A percentile compares a stretch with the other conserved stretches of the same genome.
Evolutionary conservation across 35 echinoderm and acorn worm genomes (phyloP).

Genomic region (Lytechinus pictus): DNA sequence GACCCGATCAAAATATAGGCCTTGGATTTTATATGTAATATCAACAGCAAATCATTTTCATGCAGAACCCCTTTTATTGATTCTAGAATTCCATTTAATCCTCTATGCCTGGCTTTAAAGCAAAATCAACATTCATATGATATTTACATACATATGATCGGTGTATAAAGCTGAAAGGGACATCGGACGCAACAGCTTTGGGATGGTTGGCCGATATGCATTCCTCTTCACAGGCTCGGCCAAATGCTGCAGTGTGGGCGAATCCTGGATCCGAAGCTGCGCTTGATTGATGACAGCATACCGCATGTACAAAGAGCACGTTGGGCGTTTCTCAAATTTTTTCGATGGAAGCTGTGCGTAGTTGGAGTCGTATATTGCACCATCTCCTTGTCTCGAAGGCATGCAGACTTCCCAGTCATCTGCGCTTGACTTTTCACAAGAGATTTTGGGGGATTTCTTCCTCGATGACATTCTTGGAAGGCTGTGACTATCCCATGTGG

Average conservation of each 20-base stretch:
- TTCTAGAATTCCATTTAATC: too few relatives aligned
- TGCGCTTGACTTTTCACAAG: background rate
- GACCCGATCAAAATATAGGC: too few relatives aligned
- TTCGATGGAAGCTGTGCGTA: background rate
- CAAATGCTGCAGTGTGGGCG: background rate
- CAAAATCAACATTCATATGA: background rate
- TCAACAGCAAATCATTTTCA: too few relatives aligned
- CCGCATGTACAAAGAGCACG: slow-evolving; percentile 4
- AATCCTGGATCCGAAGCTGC: background rate
- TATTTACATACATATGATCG: background rate
- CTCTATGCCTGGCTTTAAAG: background rate
- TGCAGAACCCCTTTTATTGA: too few relatives aligned
- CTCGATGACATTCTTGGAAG: background rate
- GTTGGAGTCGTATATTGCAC: background rate
- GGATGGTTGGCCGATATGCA: background rate
- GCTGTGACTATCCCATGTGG: background rate
- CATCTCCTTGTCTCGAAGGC: background rate
- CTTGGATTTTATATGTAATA: too few relatives aligned
- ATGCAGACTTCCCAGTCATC: background rate
- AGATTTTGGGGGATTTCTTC: background rate
- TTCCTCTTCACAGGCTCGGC: background rate
- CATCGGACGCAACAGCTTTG: background rate
- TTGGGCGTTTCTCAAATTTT: background rate
- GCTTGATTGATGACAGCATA: slow-evolving; percentile 32
- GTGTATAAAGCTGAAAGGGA: background rate